These are phyloP conservation scores for Nannospalax galili DNA, from an alignment of 2,113 vertebrate species.

Conservation along the genomic window DNA sequence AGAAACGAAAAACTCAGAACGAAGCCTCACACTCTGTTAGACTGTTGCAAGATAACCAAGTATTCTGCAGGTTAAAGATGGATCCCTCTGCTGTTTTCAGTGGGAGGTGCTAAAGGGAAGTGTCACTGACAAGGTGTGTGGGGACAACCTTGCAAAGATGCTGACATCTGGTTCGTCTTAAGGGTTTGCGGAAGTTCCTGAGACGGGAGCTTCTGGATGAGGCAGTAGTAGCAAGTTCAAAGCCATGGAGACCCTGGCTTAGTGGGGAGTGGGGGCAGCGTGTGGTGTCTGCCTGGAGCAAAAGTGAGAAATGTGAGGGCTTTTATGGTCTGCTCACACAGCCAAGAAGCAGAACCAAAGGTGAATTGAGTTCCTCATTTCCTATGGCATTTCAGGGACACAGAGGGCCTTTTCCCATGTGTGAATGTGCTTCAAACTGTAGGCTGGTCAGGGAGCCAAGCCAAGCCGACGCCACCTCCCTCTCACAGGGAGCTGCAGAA, in stretches of 20 bases:
- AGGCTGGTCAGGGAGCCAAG: background rate
- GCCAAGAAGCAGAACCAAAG: conserved; percentile 49
- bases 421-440: background rate
- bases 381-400: background rate
- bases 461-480: background rate
- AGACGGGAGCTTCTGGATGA: background rate
- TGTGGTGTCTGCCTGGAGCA: conserved; percentile 11
- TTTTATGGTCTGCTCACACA: conserved; percentile 19
- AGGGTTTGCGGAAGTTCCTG: background rate
- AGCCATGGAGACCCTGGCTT: background rate
- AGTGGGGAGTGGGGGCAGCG: background rate
- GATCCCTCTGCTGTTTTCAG: accelerated
- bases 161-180: background rate
- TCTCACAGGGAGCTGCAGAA: background rate
- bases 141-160: background rate
- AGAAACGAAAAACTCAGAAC: background rate
- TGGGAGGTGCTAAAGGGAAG: no score
- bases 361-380: background rate
- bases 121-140: accelerated
- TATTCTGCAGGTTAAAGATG: background rate
- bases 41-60: background rate
- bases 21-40: background rate
- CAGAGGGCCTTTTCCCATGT: background rate
- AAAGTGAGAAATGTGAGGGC: conserved; percentile 17
- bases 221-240: background rate